phyloP scores from a whole-genome alignment of 2,888 invertebrate genomes.

The Dascillus cervinus region DNA sequence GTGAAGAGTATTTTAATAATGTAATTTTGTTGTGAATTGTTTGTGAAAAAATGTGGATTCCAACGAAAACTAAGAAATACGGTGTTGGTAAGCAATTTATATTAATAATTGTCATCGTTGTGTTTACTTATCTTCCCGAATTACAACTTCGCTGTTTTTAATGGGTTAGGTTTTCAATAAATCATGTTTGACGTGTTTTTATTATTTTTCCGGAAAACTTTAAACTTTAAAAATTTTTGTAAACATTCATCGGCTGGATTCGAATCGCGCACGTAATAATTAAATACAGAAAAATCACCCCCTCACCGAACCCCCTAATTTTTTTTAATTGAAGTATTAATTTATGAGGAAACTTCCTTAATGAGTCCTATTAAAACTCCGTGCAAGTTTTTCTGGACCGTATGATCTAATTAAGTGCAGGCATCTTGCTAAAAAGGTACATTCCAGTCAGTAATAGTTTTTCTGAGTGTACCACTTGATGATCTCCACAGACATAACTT shows the following conservation, averaged over 20 bases:
- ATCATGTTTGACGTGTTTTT: constrained; percentile 11
- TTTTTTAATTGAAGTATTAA: no score
- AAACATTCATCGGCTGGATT: no score
- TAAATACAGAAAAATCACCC: no score
- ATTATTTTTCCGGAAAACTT: constrained; percentile 1
- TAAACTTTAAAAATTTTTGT: constrained; percentile 2
- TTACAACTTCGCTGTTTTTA: no score
- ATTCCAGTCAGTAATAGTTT: no score
- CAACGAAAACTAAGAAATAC: constrained; percentile 64
- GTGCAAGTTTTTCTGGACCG: no score
- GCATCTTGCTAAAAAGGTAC: no score
- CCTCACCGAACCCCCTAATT: no score
- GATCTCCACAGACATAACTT: constrained; percentile 29
- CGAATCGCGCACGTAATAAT: no score
- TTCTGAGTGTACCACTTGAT: constrained; percentile 21
- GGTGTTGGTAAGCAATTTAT: constrained; percentile 58
- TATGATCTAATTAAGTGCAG: no score
- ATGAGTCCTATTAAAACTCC: no score
- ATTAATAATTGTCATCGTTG: background rate
- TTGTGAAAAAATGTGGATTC: constrained; percentile 59
- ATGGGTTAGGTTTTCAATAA: constrained; percentile 16
- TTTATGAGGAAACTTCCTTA: no score
- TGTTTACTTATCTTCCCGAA: constrained; percentile 1
- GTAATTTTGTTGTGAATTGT: constrained; percentile 13
- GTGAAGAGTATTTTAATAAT: constrained; percentile 27